These are phyloP conservation scores for Mycalesis mineus DNA, from an alignment of 2,888 invertebrate genomes.

Conservation along the genomic window DNA sequence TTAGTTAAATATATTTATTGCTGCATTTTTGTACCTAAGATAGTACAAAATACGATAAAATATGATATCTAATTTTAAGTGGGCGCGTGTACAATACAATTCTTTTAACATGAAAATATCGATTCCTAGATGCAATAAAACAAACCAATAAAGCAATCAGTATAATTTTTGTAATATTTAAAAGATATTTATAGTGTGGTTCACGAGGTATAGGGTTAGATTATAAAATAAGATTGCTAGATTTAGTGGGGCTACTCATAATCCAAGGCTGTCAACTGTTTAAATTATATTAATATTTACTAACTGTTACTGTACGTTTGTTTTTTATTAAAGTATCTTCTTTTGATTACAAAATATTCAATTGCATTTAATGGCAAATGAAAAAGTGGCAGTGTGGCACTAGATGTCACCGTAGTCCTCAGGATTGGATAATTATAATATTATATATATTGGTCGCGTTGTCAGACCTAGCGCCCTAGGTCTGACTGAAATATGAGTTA, in stretches of 20 bases:
- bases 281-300: too few species aligned
- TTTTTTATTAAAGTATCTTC: too few species aligned
- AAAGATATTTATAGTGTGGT: conserved; percentile 17
- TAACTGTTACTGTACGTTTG: too few species aligned
- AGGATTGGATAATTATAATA: too few species aligned
- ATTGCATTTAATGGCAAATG: too few species aligned
- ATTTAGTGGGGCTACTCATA: conserved; percentile 34
- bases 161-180: conserved; percentile 16
- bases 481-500: too few species aligned
- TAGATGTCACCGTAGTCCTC: too few species aligned
- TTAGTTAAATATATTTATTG: conserved; percentile 4
- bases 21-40: conserved; percentile 29
- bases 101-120: conserved; percentile 12
- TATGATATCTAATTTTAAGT: conserved; percentile 15
- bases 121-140: conserved; percentile 25
- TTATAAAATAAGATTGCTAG: conserved; percentile 36
- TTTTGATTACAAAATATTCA: too few species aligned
- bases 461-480: too few species aligned
- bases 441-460: too few species aligned
- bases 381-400: too few species aligned
- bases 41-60: conserved; percentile 27
- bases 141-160: background rate
- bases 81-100: conserved; percentile 3
- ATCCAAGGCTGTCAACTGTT: background rate
- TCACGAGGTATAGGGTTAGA: conserved; percentile 29